These are phyloP conservation scores for Champsocephalus gunnari DNA, from an alignment of 2,797 vertebrate genomes.

Conservation along the genomic window DNA sequence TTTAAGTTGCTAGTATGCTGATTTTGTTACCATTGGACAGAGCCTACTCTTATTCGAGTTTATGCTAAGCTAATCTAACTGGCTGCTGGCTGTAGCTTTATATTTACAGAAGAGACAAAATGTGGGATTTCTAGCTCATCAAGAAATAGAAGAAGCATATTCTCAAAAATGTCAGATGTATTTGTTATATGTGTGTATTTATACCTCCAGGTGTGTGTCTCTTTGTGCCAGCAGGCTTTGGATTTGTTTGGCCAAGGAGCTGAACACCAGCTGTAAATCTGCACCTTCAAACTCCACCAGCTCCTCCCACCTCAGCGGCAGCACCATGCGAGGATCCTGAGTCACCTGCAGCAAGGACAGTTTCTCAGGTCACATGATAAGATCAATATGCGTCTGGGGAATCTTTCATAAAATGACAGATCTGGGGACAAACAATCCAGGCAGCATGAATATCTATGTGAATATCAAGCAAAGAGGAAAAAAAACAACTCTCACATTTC, in stretches of 20 bases:
- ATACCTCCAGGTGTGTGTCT: conserved; percentile 89
- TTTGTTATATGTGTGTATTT: conserved; percentile 3
- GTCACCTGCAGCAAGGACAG: conserved; percentile 85
- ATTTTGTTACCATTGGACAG: no score
- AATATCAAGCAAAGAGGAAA: conserved; percentile 42
- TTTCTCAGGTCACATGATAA: conserved; percentile 38
- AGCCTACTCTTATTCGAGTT: no score
- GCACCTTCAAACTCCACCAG: conserved; percentile 76
- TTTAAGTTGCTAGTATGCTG: no score
- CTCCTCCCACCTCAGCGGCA: conserved; percentile 87
- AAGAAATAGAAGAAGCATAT: background rate
- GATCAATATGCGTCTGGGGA: conserved; percentile 30
- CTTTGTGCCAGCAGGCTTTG: conserved; percentile 86
- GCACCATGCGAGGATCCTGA: conserved; percentile 87
- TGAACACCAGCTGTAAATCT: conserved; percentile 84
- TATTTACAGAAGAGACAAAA: no score
- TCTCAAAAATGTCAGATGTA: conserved; percentile 1
- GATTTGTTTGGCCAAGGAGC: conserved; percentile 84
- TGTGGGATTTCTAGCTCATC: no score
- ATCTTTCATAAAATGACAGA: conserved; percentile 44
- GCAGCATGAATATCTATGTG: conserved; percentile 28
- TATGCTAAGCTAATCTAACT: no score
- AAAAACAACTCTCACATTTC: conserved; percentile 17
- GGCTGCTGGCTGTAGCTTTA: no score
- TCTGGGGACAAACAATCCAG: conserved; percentile 35